Base-by-base conservation (phyloP, 2,888 invertebrate genomes). In the Andrena trimmerana region DNA sequence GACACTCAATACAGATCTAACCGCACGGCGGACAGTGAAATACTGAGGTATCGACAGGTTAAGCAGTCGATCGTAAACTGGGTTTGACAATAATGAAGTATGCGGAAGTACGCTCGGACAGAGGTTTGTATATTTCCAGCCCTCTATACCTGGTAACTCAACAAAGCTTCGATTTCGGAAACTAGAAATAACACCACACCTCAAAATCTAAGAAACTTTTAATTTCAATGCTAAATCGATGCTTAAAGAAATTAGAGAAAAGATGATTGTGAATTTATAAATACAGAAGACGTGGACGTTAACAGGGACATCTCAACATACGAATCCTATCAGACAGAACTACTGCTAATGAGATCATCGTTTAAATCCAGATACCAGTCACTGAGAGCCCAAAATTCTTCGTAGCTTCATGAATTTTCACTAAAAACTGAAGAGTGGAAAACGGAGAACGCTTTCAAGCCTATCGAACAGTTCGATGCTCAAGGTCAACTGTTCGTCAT, bases 401-500 rank as follows among this genome's bases (percentile, higher is more conserved):
- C 20, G 20, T 20, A 20, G 20, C 52, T 20, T 54, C 7, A 8
- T 8, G 20, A 20, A 54, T 20, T 54, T 20, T 8, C 20, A 54
- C 13, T 42, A 54, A 8, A 24, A 31, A 3, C 1, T 3, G 13
- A 42, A 68, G n/a, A 33, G 20, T 65, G 60, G 7, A 24, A 50
- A 67, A 20, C 13, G 52, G 7, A 68, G 20, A 70, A 67, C 66
- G 62, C 74, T 74, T 71, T 81, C 50, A 48, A 68, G 59, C 48
- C 65, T 50, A 52, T 63, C n/a, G 76, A 73, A 66, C 59, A 67
- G 42, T 74, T 75, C 78, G 36, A 66, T 68, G 66, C 65, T 71
- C 77, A 86, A 86, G 84, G 72, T 77, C 81, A 66, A 57, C 52
- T 29, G 72, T 16, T 62, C 65, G 52, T 50, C 42, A 10, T 36